Base-by-base conservation (phyloP, 2,113 vertebrate species). In the Pseudorectes ferrugineus region DNA sequence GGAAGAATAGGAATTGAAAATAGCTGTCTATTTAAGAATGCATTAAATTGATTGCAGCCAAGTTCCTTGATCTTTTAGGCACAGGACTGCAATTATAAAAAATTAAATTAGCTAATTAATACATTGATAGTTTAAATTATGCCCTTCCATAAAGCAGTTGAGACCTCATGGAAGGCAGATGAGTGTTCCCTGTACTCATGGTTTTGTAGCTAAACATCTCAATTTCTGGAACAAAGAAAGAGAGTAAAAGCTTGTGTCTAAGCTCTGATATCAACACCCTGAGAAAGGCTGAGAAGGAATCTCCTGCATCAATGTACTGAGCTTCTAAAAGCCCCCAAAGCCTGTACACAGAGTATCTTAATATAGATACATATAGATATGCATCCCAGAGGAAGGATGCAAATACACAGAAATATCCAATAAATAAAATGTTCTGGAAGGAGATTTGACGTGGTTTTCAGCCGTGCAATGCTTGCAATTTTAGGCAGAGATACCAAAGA, bases 101-200 rank as follows among this genome's bases (percentile, higher is more conserved):
- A 81, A 89, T 33, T 74, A 85, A 89, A 92, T 84, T 92, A 92
- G 36, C 72, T 89, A 93, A 92, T 97, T 92, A 94, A 87, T 89
- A 65, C 66, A 85, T 65, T 75, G 66, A 40, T 81, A 78, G 33
- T 75, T 91, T 93, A 91, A 91, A 92, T 87, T 72, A 78, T 78
- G 49, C 31, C 48, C 35, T 93, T 92, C 40, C 45, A n/a, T 79
- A 85, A 89, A 82, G 42, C 22, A 35, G 17, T 48, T 74, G 73
- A 89, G 36, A 55, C 28, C 29, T 82, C 22, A 26, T 17, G 18
- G 31, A 95, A 78, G 7, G 57, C 57, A 59, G 52, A 68, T 4
- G 9, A 63, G 29, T 31, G 3, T 36, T 70, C 40, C 48, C n/a
- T 59, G 55, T 31, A 51, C 28, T 85, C 45, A 21, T 5, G 10